phyloP scores from a whole-genome alignment of 2,888 invertebrate genomes.

The Pachydiplax longipennis region DNA sequence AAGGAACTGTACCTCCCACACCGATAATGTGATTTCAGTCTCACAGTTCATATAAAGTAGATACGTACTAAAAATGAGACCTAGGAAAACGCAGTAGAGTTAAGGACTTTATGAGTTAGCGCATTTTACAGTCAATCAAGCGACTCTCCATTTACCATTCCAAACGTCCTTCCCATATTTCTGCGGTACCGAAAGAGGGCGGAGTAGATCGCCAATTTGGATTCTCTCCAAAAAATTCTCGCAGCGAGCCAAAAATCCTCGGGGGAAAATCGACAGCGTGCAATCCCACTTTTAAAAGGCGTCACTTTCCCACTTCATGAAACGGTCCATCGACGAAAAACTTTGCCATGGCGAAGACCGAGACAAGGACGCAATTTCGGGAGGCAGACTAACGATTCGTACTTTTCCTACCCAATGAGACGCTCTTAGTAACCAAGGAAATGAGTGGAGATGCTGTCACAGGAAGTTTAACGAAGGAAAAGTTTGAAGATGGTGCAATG shows the following conservation, averaged over 20 bases:
- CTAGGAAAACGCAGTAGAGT: background rate
- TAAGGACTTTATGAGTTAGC: background rate
- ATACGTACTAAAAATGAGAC: no score
- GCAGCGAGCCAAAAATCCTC: background rate
- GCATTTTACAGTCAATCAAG: slow-evolving; percentile 31
- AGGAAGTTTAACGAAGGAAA: no score
- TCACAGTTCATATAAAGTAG: no score
- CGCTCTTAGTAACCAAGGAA: background rate
- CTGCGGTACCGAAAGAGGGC: background rate
- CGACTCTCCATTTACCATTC: background rate
- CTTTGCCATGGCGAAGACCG: background rate
- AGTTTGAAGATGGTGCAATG: no score
- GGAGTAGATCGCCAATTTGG: slow-evolving; percentile 34
- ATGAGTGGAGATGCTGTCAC: background rate
- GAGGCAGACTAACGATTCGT: background rate
- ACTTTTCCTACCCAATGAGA: no score
- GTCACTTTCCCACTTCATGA: background rate
- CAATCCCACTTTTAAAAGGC: background rate
- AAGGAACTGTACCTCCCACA: no score
- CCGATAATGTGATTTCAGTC: no score
- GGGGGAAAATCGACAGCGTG: background rate
- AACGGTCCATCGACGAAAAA: background rate
- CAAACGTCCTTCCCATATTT: background rate
- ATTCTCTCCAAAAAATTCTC: slow-evolving; percentile 16
- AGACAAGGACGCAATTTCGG: background rate